Conservation (phyloP, 1,140 invertebrate genomes). For the Streblospio benedicti region DNA sequence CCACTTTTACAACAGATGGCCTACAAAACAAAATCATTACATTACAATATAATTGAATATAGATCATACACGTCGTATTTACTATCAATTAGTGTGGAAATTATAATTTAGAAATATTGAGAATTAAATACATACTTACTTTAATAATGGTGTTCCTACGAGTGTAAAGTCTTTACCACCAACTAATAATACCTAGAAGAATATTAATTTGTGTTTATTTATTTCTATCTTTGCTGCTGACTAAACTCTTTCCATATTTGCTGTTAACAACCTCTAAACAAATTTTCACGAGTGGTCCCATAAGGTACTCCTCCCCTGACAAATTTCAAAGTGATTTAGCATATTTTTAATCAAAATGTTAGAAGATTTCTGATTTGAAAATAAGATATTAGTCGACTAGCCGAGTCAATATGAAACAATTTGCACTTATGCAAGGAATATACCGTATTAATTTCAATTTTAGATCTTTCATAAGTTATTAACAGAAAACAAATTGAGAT, state of each 20-base stretch:
- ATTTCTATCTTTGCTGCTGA: too few relatives aligned
- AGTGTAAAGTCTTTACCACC: slow-evolving; percentile 78
- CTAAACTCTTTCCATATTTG: too few relatives aligned
- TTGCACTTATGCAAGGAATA: too few relatives aligned
- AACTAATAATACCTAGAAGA: slow-evolving; percentile 59
- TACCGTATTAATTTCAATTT: not conserved
- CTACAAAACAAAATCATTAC: slow-evolving; percentile 21
- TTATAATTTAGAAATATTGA: not conserved
- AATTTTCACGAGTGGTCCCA: too few relatives aligned
- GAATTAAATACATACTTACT: slow-evolving; percentile 43
- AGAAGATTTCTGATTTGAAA: slow-evolving; percentile 11
- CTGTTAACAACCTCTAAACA: too few relatives aligned
- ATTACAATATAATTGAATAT: not conserved
- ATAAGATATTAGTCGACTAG: not conserved
- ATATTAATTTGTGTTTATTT: slow-evolving; percentile 1
- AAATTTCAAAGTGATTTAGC: slow-evolving; percentile 3
- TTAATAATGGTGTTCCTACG: slow-evolving; percentile 70
- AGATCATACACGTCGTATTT: not conserved
- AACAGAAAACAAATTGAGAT: not conserved
- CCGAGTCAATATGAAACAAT: not conserved
- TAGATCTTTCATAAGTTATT: not conserved
- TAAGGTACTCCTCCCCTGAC: slow-evolving; percentile 1
- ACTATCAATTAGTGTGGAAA: not conserved
- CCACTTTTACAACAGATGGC: slow-evolving; percentile 61
- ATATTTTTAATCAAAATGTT: too few relatives aligned